Base-by-base conservation (phyloP, 1,140 invertebrate species). In the Coboldia fuscipes region DNA sequence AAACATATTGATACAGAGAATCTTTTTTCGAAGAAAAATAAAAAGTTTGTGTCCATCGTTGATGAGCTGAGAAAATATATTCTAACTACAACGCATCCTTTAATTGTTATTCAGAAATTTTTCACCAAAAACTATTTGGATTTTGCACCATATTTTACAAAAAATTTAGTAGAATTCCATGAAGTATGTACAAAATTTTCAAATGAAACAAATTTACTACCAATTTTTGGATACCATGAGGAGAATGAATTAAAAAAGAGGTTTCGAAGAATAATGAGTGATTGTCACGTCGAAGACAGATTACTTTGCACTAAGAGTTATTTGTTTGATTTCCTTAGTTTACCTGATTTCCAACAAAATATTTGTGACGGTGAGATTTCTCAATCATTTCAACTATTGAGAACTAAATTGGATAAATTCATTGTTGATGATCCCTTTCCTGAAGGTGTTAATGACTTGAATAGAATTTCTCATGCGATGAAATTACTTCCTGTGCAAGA, bases 91-190 rank as follows among this genome's bases (percentile, higher is more conserved):
- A 45, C 41, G 26, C 45, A 45, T 16, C 47, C 52, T 4, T 30
- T 54, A 8, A 48, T 51, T 30, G 23, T 44, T 1, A 33, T 41
- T 6, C 45, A 47, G 34, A 54, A 54, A 36, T 32, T 48, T 1
- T 54, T 50, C 39, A 39, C 41, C 5, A 51, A 51, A 19, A 39
- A 52, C 5, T 42, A 52, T 9, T 48, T 41, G 2, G 41, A 49
- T 9, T 54, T 52, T 9, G 42, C 50, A 30, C 52, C 52, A 0
- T 48, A 39, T 17, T 54, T 45, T 32, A 35, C 39, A 10, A 18
- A 33, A 33, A 12, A 33, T 19, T 30, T 33, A 33, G 17, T 37
- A 2, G 17, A 23, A 13, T 20, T 27, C 4, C 21, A 27, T 12
- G 14, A 33, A 14, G 4, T 19, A n/a, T 7, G 9, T 12, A 12